Conservation (phyloP, 2,797 vertebrate species). For the Momotus momota region DNA sequence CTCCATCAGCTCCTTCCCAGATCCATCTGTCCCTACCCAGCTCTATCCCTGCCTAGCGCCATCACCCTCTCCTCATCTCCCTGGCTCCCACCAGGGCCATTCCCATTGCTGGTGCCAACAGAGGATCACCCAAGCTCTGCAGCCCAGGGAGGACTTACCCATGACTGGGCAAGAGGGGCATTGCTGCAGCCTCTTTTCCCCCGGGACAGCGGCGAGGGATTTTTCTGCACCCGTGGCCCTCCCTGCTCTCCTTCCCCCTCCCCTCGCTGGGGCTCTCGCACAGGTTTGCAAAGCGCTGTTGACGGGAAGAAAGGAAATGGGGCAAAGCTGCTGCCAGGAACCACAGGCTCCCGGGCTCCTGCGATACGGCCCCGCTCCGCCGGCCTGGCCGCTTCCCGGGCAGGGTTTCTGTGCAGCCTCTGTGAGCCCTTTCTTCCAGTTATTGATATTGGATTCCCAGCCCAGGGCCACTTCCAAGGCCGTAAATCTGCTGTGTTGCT, state of each 20-base stretch:
- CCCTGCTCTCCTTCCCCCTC: neutral
- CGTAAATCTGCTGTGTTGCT: slow-evolving; percentile 20
- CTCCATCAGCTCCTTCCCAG: no score
- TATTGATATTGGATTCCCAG: slow-evolving; percentile 68
- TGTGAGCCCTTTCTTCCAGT: slow-evolving; percentile 55
- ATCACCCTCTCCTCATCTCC: neutral
- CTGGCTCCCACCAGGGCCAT: neutral
- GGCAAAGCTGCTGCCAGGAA: slow-evolving; percentile 63
- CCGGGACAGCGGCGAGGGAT: fast-evolving
- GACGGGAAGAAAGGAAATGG: slow-evolving; percentile 67
- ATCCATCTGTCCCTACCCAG: neutral
- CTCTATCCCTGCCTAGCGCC: neutral
- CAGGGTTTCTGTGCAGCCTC: slow-evolving; percentile 36
- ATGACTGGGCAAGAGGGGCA: neutral
- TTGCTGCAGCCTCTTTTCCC: neutral
- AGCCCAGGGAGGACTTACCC: neutral
- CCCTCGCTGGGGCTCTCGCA: neutral
- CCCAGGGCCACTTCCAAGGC: slow-evolving; percentile 35
- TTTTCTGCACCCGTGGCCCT: neutral
- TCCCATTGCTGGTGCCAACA: neutral
- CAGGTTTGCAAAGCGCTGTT: slow-evolving; percentile 35
- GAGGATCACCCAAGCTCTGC: neutral
- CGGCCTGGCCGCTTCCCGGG: slow-evolving; percentile 15
- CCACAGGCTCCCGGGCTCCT: slow-evolving; percentile 61
- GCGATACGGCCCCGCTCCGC: neutral